Evolutionary conservation across 2,888 invertebrate species (phyloP).

Genomic region (Cantharis rufa): DNA sequence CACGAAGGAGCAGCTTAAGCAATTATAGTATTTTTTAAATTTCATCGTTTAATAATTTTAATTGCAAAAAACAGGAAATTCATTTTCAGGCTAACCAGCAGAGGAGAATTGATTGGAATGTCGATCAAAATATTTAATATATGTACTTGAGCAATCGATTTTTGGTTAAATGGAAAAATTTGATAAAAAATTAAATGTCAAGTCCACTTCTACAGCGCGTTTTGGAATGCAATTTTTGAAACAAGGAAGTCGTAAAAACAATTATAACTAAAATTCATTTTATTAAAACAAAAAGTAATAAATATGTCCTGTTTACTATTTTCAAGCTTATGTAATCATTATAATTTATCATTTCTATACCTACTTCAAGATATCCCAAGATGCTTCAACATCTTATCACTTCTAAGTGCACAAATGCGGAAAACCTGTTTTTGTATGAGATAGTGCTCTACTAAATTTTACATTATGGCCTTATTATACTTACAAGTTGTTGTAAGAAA

Average conservation of each 20-base stretch:
- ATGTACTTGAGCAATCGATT: background rate
- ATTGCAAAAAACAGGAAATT: background rate
- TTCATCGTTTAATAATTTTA: background rate
- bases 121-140: background rate
- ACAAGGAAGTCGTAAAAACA: background rate
- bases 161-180: slow-evolving; percentile 1
- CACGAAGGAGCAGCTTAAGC: background rate
- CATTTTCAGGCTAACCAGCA: background rate
- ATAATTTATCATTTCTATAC: background rate
- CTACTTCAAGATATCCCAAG: background rate
- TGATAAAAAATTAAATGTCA: background rate
- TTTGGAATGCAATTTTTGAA: background rate
- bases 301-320: background rate
- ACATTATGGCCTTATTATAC: background rate
- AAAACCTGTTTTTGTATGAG: background rate
- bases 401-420: background rate
- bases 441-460: background rate
- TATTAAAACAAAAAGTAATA: background rate
- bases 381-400: background rate
- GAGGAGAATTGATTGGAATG: background rate
- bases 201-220: background rate
- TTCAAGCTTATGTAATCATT: background rate
- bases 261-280: background rate
- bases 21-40: background rate
- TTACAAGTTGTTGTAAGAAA: background rate